Evolutionary conservation across 1,140 invertebrate species (phyloP).

Genomic region (Drosophila sturtevanti): DNA sequence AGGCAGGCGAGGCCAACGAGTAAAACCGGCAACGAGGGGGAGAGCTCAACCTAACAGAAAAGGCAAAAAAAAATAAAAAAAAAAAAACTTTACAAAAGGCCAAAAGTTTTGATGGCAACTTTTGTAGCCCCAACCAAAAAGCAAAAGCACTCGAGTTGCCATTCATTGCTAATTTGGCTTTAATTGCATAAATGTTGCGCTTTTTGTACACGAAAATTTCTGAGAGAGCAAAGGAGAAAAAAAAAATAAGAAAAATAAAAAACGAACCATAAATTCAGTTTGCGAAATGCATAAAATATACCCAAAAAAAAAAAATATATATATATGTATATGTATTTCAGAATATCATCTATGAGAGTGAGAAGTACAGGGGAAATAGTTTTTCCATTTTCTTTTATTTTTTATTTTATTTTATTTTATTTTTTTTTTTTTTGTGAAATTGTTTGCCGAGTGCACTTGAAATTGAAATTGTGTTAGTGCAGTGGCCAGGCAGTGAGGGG

Average conservation of each 20-base stretch:
- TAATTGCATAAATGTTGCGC: slow-evolving; percentile 80
- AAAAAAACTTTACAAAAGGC: slow-evolving; percentile 79
- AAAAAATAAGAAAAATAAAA: slow-evolving; percentile 6
- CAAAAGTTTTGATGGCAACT: slow-evolving; percentile 79
- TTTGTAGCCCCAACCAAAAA: slow-evolving; percentile 62
- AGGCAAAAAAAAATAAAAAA: slow-evolving; percentile 41
- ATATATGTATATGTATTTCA: slow-evolving; percentile 5
- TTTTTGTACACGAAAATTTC: slow-evolving; percentile 71
- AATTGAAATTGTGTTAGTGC: slow-evolving; percentile 69
- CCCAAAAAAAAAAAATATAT: slow-evolving; percentile 11
- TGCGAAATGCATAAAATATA: slow-evolving; percentile 48
- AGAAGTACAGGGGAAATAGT: slow-evolving; percentile 30
- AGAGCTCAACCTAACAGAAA: slow-evolving; percentile 22
- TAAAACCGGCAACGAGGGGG: slow-evolving; percentile 2
- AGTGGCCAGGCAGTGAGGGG: neutral
- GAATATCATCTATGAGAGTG: slow-evolving; percentile 38
- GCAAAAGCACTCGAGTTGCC: slow-evolving; percentile 74
- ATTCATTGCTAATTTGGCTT: slow-evolving; percentile 81
- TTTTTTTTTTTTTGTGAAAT: slow-evolving; percentile 59
- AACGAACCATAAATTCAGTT: slow-evolving; percentile 67
- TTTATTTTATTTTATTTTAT: neutral
- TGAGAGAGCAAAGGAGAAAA: slow-evolving; percentile 22
- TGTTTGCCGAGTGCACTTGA: slow-evolving; percentile 72
- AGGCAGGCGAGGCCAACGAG: slow-evolving; percentile 15
- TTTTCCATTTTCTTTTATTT: neutral